Percentiles rank a stretch among this genome's conserved stretches.
phyloP scores from a whole-genome alignment of 2,797 vertebrate genomes.

The Sorex maritimensis region DNA sequence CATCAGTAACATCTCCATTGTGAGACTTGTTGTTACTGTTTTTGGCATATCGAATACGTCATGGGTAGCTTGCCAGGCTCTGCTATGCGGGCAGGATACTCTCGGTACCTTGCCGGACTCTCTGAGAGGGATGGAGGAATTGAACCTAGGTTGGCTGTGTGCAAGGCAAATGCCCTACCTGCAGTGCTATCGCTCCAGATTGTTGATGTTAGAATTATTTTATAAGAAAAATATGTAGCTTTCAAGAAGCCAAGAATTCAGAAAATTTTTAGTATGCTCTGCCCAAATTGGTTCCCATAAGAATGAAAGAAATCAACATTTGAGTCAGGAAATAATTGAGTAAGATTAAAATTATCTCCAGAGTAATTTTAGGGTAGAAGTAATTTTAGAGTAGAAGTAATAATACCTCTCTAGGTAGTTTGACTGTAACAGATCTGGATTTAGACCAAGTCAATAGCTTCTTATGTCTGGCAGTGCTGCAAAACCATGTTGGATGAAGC shows the following conservation, averaged over 20 bases:
- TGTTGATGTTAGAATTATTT: slow-evolving; percentile 1
- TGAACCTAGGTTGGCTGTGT: too few relatives aligned
- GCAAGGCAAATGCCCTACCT: too few relatives aligned
- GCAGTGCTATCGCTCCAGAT: too few relatives aligned
- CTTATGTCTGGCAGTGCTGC: slow-evolving; percentile 60
- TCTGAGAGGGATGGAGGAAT: too few relatives aligned
- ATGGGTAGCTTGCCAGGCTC: too few relatives aligned
- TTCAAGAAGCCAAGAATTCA: background rate
- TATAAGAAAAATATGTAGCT: background rate
- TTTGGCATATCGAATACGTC: too few relatives aligned
- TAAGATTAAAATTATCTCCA: slow-evolving; percentile 60
- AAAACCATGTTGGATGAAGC: slow-evolving; percentile 61
- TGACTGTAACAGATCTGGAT: slow-evolving; percentile 51
- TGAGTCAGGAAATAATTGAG: slow-evolving; percentile 32
- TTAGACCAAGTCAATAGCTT: slow-evolving; percentile 40
- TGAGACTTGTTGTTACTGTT: too few relatives aligned
- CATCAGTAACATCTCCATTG: too few relatives aligned
- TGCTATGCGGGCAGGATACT: too few relatives aligned
- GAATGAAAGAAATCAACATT: background rate
- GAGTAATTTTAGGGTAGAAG: slow-evolving; percentile 45
- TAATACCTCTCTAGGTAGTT: slow-evolving; percentile 35
- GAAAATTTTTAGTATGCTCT: slow-evolving; percentile 9
- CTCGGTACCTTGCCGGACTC: too few relatives aligned
- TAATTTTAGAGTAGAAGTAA: slow-evolving; percentile 56
- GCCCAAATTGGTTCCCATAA: background rate